Evolutionary conservation across 2,113 vertebrate genomes (phyloP), one percentile per base, ranked within the genome.

Genomic region (Channa argus): DNA sequence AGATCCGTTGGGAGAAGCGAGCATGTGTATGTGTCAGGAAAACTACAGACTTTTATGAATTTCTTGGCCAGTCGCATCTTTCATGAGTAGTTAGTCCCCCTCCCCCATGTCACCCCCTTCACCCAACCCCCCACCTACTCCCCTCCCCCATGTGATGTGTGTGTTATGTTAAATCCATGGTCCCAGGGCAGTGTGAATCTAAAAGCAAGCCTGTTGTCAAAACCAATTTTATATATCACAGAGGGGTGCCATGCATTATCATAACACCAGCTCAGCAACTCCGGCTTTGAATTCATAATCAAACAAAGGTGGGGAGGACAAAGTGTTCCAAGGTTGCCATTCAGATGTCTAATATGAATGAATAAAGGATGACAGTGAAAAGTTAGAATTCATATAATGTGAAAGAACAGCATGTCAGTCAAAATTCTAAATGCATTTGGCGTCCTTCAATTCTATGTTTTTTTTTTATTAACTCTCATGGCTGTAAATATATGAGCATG

Each of bases 181-280:
- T 86, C 86, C 81, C 39, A 60, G 80, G 85, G 69, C 77, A 78
- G 58, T 79, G 74, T 54, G 71, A 82, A 88, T 87, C 77, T 70
- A 82, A 82, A 80, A 65, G 83, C 79, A 74, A 83, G 84, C 65
- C 65, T 84, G 86, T 86, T 91, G 92, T 92, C 89, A 87, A 89
- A 91, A 91, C 64, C 83, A 89, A 92, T 92, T 92, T 89, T 84
- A 85, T 89, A 74, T 62, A 86, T 88, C 89, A 80, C 86, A 84
- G 79, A 64, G 51, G 80, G 89, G 80, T 83, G 82, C 86, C 69
- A 24, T 34, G 76, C 79, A 92, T 90, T 89, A 89, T 90, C 88
- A 91, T 91, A 91, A 89, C 78, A 84, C 85, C 70, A 81, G 61
- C 88, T 91, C 90, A 91, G 83, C 86, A 90, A 79, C 79, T 72